Evolutionary conservation across 2,113 vertebrate genomes (phyloP).

Genomic region (Polypterus senegalus): DNA sequence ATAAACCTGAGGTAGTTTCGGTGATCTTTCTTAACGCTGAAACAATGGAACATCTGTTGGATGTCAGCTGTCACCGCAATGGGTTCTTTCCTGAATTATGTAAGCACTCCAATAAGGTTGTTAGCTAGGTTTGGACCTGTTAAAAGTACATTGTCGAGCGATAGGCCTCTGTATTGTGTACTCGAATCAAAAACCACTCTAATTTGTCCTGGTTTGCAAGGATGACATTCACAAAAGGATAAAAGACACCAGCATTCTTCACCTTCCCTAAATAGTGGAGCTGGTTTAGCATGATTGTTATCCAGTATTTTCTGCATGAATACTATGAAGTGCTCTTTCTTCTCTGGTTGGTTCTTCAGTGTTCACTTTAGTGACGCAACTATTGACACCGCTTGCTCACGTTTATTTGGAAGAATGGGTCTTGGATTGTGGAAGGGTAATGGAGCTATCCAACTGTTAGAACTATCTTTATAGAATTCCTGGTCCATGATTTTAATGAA

Average conservation of each 20-base stretch:
- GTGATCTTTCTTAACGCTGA: background rate
- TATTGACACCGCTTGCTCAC: background rate
- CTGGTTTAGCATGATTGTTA: background rate
- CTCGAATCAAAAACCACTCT: conserved; percentile 14
- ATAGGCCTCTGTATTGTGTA: conserved; percentile 7
- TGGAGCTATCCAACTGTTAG: background rate
- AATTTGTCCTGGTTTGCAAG: conserved; percentile 3
- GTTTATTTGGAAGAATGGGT: background rate
- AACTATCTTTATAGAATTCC: background rate
- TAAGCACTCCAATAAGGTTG: conserved; percentile 4
- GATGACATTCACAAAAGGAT: background rate
- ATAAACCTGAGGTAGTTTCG: background rate
- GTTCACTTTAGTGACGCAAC: background rate
- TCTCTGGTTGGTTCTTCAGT: background rate
- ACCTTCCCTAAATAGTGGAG: background rate
- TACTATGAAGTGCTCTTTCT: background rate
- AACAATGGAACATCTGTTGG: conserved; percentile 3
- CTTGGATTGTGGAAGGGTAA: background rate
- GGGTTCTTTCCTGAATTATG: conserved; percentile 2
- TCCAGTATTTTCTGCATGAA: background rate
- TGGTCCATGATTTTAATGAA: background rate
- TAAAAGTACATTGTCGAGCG: conserved; percentile 10
- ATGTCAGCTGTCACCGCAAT: background rate
- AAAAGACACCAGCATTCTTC: conserved; percentile 6
- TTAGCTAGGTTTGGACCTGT: conserved; percentile 10